Evolutionary conservation across 2,888 invertebrate genomes (phyloP).

Genomic region (Orchestes rusci): DNA sequence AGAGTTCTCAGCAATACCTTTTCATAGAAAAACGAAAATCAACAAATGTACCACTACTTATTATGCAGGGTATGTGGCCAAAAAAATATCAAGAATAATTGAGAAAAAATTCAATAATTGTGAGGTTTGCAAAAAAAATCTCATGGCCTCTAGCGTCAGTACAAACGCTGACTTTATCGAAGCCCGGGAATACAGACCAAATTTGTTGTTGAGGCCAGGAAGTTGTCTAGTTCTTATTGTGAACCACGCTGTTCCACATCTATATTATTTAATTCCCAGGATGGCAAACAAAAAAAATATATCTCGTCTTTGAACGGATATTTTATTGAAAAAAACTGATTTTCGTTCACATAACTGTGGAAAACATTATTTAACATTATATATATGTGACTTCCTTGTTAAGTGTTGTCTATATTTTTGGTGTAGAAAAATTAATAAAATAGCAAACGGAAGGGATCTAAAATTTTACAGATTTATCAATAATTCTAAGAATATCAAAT

Average conservation of each 20-base stretch:
- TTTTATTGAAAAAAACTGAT: background rate
- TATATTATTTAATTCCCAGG: constrained; percentile 1
- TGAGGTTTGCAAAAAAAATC: background rate
- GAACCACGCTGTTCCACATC: constrained; percentile 1
- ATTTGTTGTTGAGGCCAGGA: constrained; percentile 2
- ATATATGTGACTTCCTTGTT: background rate
- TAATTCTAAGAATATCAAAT: background rate
- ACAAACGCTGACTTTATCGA: constrained; percentile 1
- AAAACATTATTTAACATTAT: background rate
- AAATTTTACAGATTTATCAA: background rate
- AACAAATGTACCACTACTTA: no score
- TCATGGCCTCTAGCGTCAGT: background rate
- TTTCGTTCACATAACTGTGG: background rate
- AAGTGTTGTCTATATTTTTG: background rate
- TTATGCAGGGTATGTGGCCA: no score
- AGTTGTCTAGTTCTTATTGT: background rate
- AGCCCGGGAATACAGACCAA: constrained; percentile 2
- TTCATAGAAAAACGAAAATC: no score
- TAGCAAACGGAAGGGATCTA: background rate
- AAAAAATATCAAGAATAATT: no score
- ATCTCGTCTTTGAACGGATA: background rate
- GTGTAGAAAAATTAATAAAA: constrained; percentile 3
- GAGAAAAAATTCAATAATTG: no score
- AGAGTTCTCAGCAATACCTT: no score
- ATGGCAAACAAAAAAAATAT: background rate